Evolutionary conservation across 2,797 vertebrate genomes (phyloP).

Genomic region (Acanthis flammea): DNA sequence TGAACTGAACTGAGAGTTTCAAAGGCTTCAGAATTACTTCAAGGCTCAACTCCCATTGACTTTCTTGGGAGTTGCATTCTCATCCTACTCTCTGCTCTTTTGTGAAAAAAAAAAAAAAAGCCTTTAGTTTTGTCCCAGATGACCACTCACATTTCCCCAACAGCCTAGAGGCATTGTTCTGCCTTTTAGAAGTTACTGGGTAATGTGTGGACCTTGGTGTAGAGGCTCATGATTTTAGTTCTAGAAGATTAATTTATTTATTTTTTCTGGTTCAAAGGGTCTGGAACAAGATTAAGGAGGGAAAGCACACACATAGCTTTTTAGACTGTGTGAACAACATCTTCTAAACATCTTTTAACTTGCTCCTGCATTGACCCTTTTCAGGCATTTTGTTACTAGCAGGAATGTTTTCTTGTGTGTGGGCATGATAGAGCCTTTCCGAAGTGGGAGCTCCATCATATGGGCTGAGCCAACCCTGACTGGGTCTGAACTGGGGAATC

Average conservation of each 20-base stretch:
- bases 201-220: not conserved
- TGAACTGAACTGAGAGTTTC: conserved; percentile 14
- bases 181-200: conserved; percentile 27
- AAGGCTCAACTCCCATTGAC: not conserved
- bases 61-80: not conserved
- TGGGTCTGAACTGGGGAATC: not conserved
- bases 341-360: not conserved
- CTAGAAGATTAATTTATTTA: not conserved
- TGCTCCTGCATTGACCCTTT: not conserved
- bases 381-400: not conserved
- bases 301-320: not conserved
- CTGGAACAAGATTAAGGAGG: conserved; percentile 26
- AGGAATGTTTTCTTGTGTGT: not conserved
- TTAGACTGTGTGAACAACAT: not conserved
- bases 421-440: not conserved
- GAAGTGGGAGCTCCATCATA: accelerated
- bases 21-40: conserved; percentile 22
- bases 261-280: not conserved
- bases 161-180: not conserved
- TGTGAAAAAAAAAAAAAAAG: not conserved
- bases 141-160: not conserved
- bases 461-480: accelerated
- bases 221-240: not conserved
- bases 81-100: not conserved
- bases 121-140: conserved; percentile 25